Base-by-base conservation (phyloP, 64 coral and sea anemone species). In the Montipora foliosa region DNA sequence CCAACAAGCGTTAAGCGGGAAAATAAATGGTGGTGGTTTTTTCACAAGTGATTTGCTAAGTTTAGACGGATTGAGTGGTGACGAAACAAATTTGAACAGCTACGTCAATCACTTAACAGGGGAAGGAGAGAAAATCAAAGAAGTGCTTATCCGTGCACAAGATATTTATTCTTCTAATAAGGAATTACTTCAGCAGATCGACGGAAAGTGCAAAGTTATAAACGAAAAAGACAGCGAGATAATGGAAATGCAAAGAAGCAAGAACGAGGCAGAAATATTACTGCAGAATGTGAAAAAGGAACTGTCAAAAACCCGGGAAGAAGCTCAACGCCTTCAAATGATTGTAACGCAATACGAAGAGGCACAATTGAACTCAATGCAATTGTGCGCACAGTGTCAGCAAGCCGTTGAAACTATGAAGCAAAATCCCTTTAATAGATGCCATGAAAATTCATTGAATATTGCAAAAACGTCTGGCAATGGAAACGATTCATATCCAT, bases 141-240 rank as follows among this genome's bases (percentile, higher is more conserved):
- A 84, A 60, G 8, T 84, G 16, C 14, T 67, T 19, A 66, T 6
- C 9, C 45, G 4, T 67, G 44, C 4, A 7, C 25, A 29, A 67
- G 15, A 84, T 16, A 5, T 84, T 6, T 67, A 64, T 59, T 8
- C 81, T 16, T 20, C 20, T 59, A 83, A 83, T 59, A 67, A 46
- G 24, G 59, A 82, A 64, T 17, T 82, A 58, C 57, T 53, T 52
- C 80, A 62, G 29, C 24, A 83, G 60, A 67, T 83, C 29, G 15
- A 67, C 6, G 45, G 15, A 4, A 83, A 67, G 44, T 67, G 21
- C 59, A 67, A 24, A 67, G 37, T 60, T 83, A 68, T 83, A 44
- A 19, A 67, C 58, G 14, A 83, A 83, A 83, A 67, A 67, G 81
- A 83, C 16, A 17, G 46, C 2, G 81, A 83, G 60, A 83, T 83